Evolutionary conservation across 2,113 vertebrate genomes (phyloP), one percentile per base, ranked within the genome.

Genomic region (Chroicocephalus ridibundus): DNA sequence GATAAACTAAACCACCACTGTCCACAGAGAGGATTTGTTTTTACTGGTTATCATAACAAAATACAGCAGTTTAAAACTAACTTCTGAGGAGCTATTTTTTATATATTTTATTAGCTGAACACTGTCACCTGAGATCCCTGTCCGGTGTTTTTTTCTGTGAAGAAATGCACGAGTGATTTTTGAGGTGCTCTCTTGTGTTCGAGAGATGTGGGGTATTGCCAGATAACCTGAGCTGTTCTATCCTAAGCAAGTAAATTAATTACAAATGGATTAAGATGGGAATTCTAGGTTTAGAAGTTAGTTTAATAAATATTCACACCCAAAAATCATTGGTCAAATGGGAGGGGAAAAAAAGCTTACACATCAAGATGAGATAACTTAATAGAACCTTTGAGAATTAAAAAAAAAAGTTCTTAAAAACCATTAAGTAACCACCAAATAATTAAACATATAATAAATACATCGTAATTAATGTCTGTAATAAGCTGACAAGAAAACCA

Each of bases 401-500:
- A 58, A 77, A 81, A 80, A 83, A 77, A 76, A 61, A 6, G 1
- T 6, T 58, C 84, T 89, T 7, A 68, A 64, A 87, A 91, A 13
- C 2, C 22, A 75, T 44, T 72, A 90, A 76, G 46, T 77, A 74
- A 3, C 5, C 54, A 80, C 58, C 57, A 85, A 95, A 86, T 84
- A 70, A 91, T 78, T 81, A 75, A 90, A 34, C 47, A 64, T 9
- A 79, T 36, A 88, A 79, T 79, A 82, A 90, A 71, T 68, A 85
- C 20, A 47, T 7, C 3, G 54, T 61, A 92, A 90, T 72, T 87
- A 79, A 69, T n/a, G 52, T 47, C 36, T 88, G 61, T 69, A 90
- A 49, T 52, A 90, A 94, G 64, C 61, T 57, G 82, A 90, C 88
- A 92, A 61, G 82, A 93, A 94, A 90, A 85, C 32, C 55, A 29